Base-by-base conservation (phyloP, 2,888 invertebrate species). In the Zygaena filipendulae region DNA sequence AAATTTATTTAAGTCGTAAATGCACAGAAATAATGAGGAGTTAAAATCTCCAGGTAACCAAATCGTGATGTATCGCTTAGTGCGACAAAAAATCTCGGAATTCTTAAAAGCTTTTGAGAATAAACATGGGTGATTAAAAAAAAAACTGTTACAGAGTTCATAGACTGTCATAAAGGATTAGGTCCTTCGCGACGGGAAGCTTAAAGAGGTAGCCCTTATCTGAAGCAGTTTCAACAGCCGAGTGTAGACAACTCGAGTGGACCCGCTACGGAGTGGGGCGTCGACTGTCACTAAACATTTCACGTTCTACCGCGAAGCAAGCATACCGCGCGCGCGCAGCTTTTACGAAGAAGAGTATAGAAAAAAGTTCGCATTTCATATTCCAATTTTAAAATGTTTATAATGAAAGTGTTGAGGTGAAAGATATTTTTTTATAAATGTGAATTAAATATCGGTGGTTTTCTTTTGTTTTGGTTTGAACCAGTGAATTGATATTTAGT, bases 401-500 rank as follows among this genome's bases (percentile, higher is more conserved):
- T 60, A 45, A 57, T 61, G 50, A 55, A 51, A 67, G 77, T 59
- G 57, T 39, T 69, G 54, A 74, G 58, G 75, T 77, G 77, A 74
- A 48, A 45, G 44, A 40, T 39, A 46, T 43, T 41, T 42, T 48
- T 47, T 35, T 47, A 57, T n/a, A n/a, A n/a, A n/a, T n/a, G n/a
- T n/a, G n/a, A n/a, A n/a, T n/a, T n/a, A n/a, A n/a, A n/a, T n/a
- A n/a, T n/a, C n/a, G n/a, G n/a, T n/a, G n/a, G n/a, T n/a, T n/a
- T n/a, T n/a, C n/a, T n/a, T n/a, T n/a, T n/a, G n/a, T n/a, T n/a
- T n/a, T n/a, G n/a, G n/a, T n/a, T n/a, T n/a, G n/a, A n/a, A n/a
- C n/a, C n/a, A n/a, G n/a, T n/a, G n/a, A n/a, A 43, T 48, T 47
- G 38, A 44, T 55, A 50, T 43, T n/a, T n/a, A n/a, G 50, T 53